Conservation (phyloP, 2,113 vertebrate genomes). For the Amphiprion ocellaris region DNA sequence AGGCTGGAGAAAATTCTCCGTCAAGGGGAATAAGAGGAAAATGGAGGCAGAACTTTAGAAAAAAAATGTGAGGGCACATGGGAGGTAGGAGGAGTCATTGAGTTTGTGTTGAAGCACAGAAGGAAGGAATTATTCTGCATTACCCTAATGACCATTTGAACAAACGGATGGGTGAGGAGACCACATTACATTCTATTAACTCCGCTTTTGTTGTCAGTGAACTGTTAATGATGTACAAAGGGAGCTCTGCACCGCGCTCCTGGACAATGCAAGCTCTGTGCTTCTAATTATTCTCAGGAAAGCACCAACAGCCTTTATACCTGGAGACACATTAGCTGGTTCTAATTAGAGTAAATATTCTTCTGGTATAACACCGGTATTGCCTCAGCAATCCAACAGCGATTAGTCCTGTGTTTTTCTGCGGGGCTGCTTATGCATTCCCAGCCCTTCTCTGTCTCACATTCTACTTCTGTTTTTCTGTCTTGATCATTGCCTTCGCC, state of each 20-base stretch:
- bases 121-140: constrained; percentile 67
- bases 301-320: constrained; percentile 66
- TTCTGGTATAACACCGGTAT: constrained; percentile 58
- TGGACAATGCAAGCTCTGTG: constrained; percentile 70
- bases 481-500: constrained; percentile 59
- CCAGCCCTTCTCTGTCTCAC: constrained; percentile 30
- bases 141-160: constrained; percentile 73
- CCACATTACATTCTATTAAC: constrained; percentile 73
- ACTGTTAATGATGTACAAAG: constrained; percentile 75
- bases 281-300: constrained; percentile 73
- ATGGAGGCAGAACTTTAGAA: constrained; percentile 20
- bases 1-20: constrained; percentile 20
- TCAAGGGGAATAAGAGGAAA: constrained; percentile 8
- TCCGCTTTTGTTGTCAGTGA: constrained; percentile 69
- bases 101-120: constrained; percentile 56
- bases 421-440: constrained; percentile 49
- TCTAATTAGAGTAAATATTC: constrained; percentile 81
- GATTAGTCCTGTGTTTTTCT: constrained; percentile 54
- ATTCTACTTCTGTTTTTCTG: constrained; percentile 44
- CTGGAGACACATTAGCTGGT: constrained; percentile 79
- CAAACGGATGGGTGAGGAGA: constrained; percentile 65
- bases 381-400: constrained; percentile 51
- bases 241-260: constrained; percentile 51
- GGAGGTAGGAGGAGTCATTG: constrained; percentile 50
- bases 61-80: constrained; percentile 31